A percentile compares a stretch with the other conserved stretches of the same genome.
These are phyloP conservation scores for Anguilla pacifica DNA, from an alignment of 2,797 vertebrate genomes.

Conservation along the genomic window DNA sequence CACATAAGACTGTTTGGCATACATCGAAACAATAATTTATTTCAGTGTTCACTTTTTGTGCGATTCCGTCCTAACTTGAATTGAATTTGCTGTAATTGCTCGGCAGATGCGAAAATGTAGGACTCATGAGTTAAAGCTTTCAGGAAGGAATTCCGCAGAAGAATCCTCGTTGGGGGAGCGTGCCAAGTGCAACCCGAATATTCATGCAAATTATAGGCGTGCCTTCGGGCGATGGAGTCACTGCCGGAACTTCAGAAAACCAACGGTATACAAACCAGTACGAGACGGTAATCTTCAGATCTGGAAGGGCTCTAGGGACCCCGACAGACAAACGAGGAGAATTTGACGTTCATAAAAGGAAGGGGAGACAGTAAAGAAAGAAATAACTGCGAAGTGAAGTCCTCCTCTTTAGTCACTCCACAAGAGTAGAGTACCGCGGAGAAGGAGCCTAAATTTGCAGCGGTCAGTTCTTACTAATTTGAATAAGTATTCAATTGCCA, in stretches of 20 bases:
- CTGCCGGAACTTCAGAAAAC: slow-evolving; percentile 80
- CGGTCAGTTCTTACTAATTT: slow-evolving; percentile 2
- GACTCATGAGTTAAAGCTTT: slow-evolving; percentile 53
- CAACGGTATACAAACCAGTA: slow-evolving; percentile 80
- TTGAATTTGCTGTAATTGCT: neutral
- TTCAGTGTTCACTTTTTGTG: neutral
- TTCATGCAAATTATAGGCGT: slow-evolving; percentile 88
- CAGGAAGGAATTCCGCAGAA: slow-evolving; percentile 48
- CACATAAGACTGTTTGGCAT: neutral
- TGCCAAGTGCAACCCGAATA: slow-evolving; percentile 58
- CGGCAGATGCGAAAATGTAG: slow-evolving; percentile 41
- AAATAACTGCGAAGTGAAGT: neutral
- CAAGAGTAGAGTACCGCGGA: neutral
- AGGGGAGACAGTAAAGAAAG: neutral
- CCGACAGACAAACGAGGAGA: slow-evolving; percentile 26
- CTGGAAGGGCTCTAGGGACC: slow-evolving; percentile 61
- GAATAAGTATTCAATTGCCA: slow-evolving; percentile 8
- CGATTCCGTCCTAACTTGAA: neutral
- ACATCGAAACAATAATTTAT: neutral
- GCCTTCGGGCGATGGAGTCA: slow-evolving; percentile 72
- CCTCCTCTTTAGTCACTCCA: slow-evolving; percentile 11
- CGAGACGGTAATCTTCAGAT: slow-evolving; percentile 74
- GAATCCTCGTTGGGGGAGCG: slow-evolving; percentile 43
- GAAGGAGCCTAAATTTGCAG: neutral
- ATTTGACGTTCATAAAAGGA: slow-evolving; percentile 8